Evolutionary conservation across 2,888 invertebrate genomes (phyloP).

Genomic region (Mellilla xanthometata): DNA sequence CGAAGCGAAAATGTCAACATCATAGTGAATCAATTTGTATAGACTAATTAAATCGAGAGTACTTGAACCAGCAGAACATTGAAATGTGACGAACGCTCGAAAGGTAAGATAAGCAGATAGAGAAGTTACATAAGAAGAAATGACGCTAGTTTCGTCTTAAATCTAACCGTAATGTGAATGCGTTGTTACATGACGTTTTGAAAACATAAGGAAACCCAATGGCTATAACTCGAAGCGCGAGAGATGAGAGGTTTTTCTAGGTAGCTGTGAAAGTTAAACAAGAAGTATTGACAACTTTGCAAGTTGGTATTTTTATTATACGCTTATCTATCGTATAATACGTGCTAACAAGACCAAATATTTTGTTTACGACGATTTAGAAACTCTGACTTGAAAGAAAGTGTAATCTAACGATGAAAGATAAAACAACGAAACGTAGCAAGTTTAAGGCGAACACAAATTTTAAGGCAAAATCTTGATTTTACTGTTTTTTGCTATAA

Average conservation of each 20-base stretch:
- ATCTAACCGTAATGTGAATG: conserved; percentile 7
- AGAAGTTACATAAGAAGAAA: background rate
- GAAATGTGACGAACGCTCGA: conserved; percentile 26
- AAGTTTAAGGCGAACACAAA: no score
- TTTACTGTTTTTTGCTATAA: no score
- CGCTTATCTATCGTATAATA: no score
- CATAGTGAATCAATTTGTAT: conserved; percentile 27
- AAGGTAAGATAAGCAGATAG: conserved; percentile 16
- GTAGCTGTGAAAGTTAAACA: background rate
- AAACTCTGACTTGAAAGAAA: no score
- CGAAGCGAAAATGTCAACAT: conserved; percentile 32
- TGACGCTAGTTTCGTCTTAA: background rate
- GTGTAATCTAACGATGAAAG: no score
- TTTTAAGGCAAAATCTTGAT: no score
- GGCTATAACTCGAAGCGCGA: background rate
- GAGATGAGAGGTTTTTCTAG: background rate
- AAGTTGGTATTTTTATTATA: no score
- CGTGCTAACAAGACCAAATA: no score
- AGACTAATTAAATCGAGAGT: conserved; percentile 47
- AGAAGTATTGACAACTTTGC: no score
- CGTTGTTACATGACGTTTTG: conserved; percentile 2
- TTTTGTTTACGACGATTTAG: no score
- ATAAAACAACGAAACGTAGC: no score
- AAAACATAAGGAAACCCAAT: conserved; percentile 4
- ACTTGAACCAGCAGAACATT: conserved; percentile 37